Evolutionary conservation across 2,113 vertebrate genomes (phyloP).

Genomic region (Otocyon megalotis): DNA sequence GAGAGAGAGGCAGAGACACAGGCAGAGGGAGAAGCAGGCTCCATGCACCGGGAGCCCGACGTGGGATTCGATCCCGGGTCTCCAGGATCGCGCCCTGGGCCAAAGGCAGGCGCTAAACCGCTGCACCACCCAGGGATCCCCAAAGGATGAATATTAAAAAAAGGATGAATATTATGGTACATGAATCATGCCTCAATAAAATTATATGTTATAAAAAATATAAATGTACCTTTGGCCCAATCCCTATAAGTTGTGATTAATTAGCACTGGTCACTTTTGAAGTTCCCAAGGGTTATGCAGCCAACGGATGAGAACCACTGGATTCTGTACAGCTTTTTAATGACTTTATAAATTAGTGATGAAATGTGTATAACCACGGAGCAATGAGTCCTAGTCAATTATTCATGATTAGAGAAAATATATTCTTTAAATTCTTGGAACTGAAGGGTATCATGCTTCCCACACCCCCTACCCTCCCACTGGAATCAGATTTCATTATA

Average conservation of each 20-base stretch:
- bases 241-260: background rate
- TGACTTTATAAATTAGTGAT: background rate
- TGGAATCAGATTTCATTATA: background rate
- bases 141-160: background rate
- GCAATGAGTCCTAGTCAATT: background rate
- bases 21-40: too few species aligned
- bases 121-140: too few species aligned
- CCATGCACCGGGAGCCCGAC: too few species aligned
- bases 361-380: background rate
- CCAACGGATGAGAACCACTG: background rate
- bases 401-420: background rate
- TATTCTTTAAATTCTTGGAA: background rate
- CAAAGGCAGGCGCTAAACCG: too few species aligned
- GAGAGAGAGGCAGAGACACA: too few species aligned
- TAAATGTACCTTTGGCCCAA: background rate
- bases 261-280: conserved; percentile 17
- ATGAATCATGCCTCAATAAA: background rate
- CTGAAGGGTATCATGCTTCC: background rate
- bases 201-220: background rate
- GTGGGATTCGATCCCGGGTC: too few species aligned
- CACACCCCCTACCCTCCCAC: too few species aligned
- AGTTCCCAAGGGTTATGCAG: background rate
- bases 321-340: background rate
- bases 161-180: background rate
- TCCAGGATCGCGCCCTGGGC: too few species aligned